phyloP scores from a whole-genome alignment of 1,140 invertebrate species.

The Drosophila truncata region DNA sequence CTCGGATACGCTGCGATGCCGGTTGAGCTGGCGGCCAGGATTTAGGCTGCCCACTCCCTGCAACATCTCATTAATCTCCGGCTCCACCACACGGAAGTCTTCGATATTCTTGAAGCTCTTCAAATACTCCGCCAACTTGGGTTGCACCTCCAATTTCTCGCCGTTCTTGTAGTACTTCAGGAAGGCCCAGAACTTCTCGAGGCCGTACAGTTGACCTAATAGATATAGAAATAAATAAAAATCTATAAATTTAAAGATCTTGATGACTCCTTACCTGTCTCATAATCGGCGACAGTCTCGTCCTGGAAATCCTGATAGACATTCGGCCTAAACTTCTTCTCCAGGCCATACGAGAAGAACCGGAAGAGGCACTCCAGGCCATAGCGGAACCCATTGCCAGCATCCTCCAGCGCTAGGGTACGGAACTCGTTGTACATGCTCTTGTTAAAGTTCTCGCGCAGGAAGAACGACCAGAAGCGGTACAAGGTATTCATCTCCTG shows the following conservation, averaged over 20 bases:
- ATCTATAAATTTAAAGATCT: not conserved
- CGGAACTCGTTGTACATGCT: constrained; percentile 99
- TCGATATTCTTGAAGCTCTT: constrained; percentile 97
- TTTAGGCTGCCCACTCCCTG: constrained; percentile 85
- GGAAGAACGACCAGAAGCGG: constrained; percentile 99
- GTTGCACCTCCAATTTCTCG: constrained; percentile 91
- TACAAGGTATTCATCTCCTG: constrained; percentile 99
- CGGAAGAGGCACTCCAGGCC: constrained; percentile 98
- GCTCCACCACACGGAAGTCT: constrained; percentile 95
- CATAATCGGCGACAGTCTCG: constrained; percentile 96
- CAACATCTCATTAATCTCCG: constrained; percentile 87
- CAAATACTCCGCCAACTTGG: constrained; percentile 92
- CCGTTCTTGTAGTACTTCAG: constrained; percentile 96
- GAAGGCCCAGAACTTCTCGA: constrained; percentile 99
- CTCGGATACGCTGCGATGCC: constrained; percentile 88
- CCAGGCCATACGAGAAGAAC: constrained; percentile 99
- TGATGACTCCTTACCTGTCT: constrained; percentile 90
- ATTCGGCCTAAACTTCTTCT: constrained; percentile 96
- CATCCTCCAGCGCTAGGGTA: constrained; percentile 95
- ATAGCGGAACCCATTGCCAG: constrained; percentile 95
- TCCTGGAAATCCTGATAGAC: constrained; percentile 98
- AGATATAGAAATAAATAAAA: not conserved
- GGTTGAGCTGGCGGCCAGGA: constrained; percentile 85
- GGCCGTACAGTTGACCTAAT: constrained; percentile 97
- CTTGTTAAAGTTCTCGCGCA: constrained; percentile 98